Evolutionary conservation across 2,797 vertebrate species (phyloP).

Genomic region (Monodelphis domestica): DNA sequence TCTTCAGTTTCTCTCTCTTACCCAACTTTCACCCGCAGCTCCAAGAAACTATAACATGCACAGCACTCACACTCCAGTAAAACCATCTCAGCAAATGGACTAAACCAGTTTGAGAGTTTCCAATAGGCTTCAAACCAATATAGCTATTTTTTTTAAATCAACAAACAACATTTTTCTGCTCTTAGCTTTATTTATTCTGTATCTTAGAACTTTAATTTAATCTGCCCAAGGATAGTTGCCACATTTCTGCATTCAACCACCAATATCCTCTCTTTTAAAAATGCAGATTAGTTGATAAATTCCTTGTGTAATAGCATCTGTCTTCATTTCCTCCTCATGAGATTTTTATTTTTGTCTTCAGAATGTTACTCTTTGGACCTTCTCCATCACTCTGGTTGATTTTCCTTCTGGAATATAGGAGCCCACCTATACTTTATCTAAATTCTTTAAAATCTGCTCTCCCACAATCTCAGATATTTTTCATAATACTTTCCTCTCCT

Average conservation of each 20-base stretch:
- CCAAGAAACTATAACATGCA: no score
- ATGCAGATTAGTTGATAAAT: not conserved
- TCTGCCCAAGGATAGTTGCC: not conserved
- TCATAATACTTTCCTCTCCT: not conserved
- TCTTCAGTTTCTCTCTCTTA: no score
- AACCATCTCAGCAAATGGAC: no score
- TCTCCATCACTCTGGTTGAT: not conserved
- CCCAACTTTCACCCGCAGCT: no score
- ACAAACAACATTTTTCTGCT: not conserved
- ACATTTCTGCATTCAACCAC: not conserved
- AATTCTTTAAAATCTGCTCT: not conserved
- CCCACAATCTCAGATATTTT: not conserved
- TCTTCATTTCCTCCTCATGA: not conserved
- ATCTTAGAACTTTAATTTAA: not conserved
- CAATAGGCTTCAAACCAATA: no score
- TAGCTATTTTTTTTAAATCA: no score
- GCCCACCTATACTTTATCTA: not conserved
- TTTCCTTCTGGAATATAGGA: not conserved
- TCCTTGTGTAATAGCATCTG: not conserved
- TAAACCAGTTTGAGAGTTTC: no score
- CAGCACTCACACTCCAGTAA: no score
- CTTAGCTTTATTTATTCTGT: not conserved
- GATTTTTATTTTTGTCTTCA: not conserved
- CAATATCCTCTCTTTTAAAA: not conserved
- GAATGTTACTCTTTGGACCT: not conserved